These are phyloP conservation scores for Poecilus cupreus DNA, from an alignment of 2,888 invertebrate genomes.

Conservation along the genomic window DNA sequence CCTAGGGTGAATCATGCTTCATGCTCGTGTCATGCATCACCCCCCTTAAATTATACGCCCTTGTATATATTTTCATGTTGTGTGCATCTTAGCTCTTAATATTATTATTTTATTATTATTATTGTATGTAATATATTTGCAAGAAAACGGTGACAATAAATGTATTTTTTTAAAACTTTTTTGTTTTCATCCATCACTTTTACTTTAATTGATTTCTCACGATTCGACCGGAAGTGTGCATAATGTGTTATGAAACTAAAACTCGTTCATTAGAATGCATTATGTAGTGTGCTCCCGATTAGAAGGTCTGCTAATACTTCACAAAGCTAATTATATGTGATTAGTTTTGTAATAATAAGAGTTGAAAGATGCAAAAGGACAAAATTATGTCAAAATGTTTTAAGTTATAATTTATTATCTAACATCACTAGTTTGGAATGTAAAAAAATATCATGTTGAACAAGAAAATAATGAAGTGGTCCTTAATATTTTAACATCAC, in stretches of 20 bases:
- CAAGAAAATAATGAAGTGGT: no score
- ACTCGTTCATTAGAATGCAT: background rate
- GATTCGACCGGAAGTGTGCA: conserved; percentile 21
- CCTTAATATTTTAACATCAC: no score
- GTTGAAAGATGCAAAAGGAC: no score
- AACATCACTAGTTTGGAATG: no score
- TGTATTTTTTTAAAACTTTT: conserved; percentile 67
- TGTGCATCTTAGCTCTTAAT: conserved; percentile 64
- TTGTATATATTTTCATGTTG: conserved; percentile 67
- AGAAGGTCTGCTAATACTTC: conserved; percentile 3
- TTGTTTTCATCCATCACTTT: conserved; percentile 37
- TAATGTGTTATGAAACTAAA: conserved; percentile 36
- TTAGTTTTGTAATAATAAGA: background rate
- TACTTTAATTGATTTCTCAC: conserved; percentile 35
- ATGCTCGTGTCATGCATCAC: conserved; percentile 30
- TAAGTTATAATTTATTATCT: no score
- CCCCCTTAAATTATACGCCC: conserved; percentile 59
- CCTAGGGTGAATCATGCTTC: conserved; percentile 35
- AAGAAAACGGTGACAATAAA: conserved; percentile 71
- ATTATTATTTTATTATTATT: conserved; percentile 64
- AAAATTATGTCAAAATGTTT: no score
- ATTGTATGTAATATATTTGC: conserved; percentile 65
- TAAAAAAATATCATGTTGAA: no score
- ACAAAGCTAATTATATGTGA: background rate
- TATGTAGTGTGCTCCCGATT: background rate